Evolutionary conservation across 2,797 vertebrate genomes (phyloP).

Genomic region (Echiichthys vipera): DNA sequence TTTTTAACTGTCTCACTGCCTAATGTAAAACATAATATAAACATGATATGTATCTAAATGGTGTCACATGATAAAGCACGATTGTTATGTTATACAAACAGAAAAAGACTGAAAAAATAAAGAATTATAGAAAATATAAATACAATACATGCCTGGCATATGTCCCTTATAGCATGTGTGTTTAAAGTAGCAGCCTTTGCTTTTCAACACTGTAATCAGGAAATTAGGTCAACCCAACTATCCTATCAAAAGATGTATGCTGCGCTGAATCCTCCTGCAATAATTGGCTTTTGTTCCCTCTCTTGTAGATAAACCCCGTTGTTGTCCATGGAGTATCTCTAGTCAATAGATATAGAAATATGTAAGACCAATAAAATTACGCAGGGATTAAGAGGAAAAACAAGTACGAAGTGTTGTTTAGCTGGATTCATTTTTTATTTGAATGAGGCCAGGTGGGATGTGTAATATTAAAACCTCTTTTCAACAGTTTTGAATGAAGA

Average conservation of each 20-base stretch:
- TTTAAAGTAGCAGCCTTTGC: slow-evolving; percentile 39
- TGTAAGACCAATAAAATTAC: slow-evolving; percentile 21
- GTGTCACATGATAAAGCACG: slow-evolving; percentile 98
- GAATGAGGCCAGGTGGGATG: slow-evolving; percentile 52
- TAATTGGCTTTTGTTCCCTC: slow-evolving; percentile 67
- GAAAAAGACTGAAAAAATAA: slow-evolving; percentile 91
- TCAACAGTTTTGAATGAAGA: slow-evolving; percentile 33
- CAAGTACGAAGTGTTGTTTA: not conserved
- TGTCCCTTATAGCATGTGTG: slow-evolving; percentile 68
- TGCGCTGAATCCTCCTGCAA: slow-evolving; percentile 50
- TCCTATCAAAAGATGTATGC: slow-evolving; percentile 54
- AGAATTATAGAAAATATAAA: slow-evolving; percentile 89
- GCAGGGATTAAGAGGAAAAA: slow-evolving; percentile 26
- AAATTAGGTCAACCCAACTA: slow-evolving; percentile 75
- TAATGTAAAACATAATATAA: slow-evolving; percentile 99
- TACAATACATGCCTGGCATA: slow-evolving; percentile 69
- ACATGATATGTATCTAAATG: slow-evolving; percentile 99
- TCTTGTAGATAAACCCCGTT: slow-evolving; percentile 43
- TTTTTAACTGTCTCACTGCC: slow-evolving; percentile 99
- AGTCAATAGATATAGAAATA: slow-evolving; percentile 47
- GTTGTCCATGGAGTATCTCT: slow-evolving; percentile 45
- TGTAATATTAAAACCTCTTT: slow-evolving; percentile 41
- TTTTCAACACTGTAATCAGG: slow-evolving; percentile 49
- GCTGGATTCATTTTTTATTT: slow-evolving; percentile 34
- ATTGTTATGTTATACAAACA: slow-evolving; percentile 96